A percentile compares a stretch with the other conserved stretches of the same genome.
Evolutionary conservation across 2,888 invertebrate species (phyloP).

Genomic region (Hyposoter didymator): DNA sequence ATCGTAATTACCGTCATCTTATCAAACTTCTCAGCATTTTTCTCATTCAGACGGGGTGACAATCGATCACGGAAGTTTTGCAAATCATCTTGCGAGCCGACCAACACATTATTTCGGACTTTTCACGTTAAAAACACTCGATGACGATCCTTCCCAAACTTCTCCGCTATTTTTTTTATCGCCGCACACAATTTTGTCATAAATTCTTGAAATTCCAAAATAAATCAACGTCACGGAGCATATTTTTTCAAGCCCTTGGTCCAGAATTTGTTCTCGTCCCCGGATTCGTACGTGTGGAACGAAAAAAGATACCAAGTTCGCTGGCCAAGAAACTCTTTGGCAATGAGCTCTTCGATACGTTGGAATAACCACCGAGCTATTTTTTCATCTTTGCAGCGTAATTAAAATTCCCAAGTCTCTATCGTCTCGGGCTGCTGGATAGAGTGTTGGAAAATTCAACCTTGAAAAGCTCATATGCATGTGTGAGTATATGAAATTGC

Average conservation of each 20-base stretch:
- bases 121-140: not conserved
- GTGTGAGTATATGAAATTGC: constrained; percentile 14
- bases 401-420: not conserved
- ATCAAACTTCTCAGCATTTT: constrained; percentile 5
- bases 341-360: too few species aligned
- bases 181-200: too few species aligned
- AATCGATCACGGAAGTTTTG: constrained; percentile 73
- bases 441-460: not conserved
- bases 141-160: too few species aligned
- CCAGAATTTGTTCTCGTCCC: too few species aligned
- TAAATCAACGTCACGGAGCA: too few species aligned
- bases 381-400: not conserved
- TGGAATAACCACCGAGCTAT: not conserved
- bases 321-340: too few species aligned
- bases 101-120: not conserved
- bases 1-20: constrained; percentile 46
- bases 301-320: too few species aligned
- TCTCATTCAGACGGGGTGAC: constrained; percentile 69
- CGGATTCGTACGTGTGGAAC: too few species aligned
- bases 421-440: not conserved
- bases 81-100: constrained; percentile 19
- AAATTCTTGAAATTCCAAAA: too few species aligned
- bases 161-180: too few species aligned
- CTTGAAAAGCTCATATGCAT: constrained; percentile 3
- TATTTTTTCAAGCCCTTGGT: too few species aligned